Conservation (phyloP, 2,888 invertebrate species). For the Criorhina ranunculi region DNA sequence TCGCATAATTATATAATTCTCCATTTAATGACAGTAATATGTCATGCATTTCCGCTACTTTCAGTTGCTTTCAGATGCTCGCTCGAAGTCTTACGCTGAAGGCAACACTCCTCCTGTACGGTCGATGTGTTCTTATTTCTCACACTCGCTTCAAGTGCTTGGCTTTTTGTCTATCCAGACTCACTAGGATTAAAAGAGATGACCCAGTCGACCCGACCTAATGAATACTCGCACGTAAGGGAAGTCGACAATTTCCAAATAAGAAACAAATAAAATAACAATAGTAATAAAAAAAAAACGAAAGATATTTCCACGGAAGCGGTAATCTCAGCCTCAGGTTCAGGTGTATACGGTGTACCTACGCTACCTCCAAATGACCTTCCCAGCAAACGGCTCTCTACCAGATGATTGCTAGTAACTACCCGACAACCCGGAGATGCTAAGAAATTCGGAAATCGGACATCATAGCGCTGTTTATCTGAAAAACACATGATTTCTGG, state of each 20-base stretch:
- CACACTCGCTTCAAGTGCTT: slow-evolving; percentile 41
- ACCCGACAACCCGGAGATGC: slow-evolving; percentile 48
- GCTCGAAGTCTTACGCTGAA: slow-evolving; percentile 36
- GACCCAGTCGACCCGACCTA: slow-evolving; percentile 66
- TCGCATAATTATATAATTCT: slow-evolving; percentile 76
- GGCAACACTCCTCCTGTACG: slow-evolving; percentile 45
- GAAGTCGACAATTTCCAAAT: slow-evolving; percentile 76
- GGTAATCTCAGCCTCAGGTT: slow-evolving; percentile 9
- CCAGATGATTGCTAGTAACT: slow-evolving; percentile 54
- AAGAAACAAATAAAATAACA: slow-evolving; percentile 64
- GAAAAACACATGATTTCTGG: slow-evolving; percentile 64
- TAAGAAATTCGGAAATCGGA: slow-evolving; percentile 65
- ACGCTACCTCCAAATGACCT: slow-evolving; percentile 49
- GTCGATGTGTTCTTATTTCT: slow-evolving; percentile 35
- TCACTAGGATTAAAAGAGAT: slow-evolving; percentile 37
- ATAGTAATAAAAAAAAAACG: slow-evolving; percentile 39
- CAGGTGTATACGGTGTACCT: too few relatives aligned
- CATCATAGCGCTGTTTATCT: slow-evolving; percentile 67
- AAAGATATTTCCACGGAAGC: slow-evolving; percentile 59
- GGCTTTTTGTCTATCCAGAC: slow-evolving; percentile 27
- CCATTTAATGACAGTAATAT: slow-evolving; percentile 76
- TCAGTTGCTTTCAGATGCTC: slow-evolving; percentile 26
- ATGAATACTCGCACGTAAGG: slow-evolving; percentile 72
- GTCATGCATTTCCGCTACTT: slow-evolving; percentile 77
- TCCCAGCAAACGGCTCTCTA: slow-evolving; percentile 37